Evolutionary conservation across 2,113 vertebrate species (phyloP).

Genomic region (Toxostoma redivivum): DNA sequence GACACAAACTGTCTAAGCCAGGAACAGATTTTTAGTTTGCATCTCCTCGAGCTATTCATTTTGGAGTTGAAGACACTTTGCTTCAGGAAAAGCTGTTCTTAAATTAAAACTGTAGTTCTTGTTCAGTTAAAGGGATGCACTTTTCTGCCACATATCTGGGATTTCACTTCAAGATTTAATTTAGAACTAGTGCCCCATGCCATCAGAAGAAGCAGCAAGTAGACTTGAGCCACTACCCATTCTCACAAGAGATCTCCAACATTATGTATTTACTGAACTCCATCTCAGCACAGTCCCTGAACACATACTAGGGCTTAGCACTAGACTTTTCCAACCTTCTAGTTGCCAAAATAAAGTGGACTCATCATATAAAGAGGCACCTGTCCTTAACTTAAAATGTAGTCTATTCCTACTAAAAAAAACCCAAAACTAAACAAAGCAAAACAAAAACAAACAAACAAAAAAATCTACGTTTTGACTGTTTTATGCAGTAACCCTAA

Average conservation of each 20-base stretch:
- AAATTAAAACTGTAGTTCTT: neutral
- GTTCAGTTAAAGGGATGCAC: neutral
- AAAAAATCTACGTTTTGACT: neutral
- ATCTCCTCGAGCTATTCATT: neutral
- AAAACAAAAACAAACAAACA: too few species aligned
- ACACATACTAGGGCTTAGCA: neutral
- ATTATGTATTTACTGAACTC: neutral
- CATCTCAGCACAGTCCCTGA: neutral
- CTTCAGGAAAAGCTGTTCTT: neutral
- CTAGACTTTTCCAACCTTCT: neutral
- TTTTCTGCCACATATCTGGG: neutral
- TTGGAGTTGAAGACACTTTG: neutral
- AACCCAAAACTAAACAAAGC: neutral
- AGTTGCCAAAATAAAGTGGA: neutral
- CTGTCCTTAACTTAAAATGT: neutral
- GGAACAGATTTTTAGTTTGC: neutral
- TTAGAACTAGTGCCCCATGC: neutral
- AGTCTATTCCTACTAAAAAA: neutral
- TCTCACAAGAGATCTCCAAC: neutral
- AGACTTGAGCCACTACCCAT: neutral
- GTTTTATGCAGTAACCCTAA: neutral
- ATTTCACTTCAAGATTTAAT: neutral
- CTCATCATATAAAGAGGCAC: accelerated
- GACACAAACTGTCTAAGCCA: neutral
- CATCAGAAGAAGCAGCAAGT: neutral